Evolutionary conservation across 2,888 invertebrate genomes (phyloP).

Genomic region (Megamerina dolium): DNA sequence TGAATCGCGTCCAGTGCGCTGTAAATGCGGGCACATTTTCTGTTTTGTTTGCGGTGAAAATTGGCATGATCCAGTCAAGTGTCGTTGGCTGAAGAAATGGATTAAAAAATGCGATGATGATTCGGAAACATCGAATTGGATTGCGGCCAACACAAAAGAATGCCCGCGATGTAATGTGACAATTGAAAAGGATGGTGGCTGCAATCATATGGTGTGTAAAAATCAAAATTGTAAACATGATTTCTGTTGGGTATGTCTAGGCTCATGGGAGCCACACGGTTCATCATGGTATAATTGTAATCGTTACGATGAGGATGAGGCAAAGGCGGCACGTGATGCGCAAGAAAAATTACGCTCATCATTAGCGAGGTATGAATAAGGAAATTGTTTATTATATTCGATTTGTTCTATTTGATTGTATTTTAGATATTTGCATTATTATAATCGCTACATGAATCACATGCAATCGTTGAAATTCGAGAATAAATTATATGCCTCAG

Average conservation of each 20-base stretch:
- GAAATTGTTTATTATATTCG: background rate
- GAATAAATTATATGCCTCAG: constrained; percentile 90
- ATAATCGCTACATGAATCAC: constrained; percentile 99
- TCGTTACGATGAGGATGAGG: constrained; percentile 94
- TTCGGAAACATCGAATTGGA: constrained; percentile 98
- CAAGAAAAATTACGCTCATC: constrained; percentile 92
- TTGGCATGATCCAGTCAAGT: constrained; percentile 98
- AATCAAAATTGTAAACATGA: constrained; percentile 96
- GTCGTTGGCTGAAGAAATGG: constrained; percentile 89
- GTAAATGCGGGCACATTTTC: constrained; percentile 88
- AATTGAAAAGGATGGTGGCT: constrained; percentile 96
- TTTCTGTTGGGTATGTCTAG: constrained; percentile 99
- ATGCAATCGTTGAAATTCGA: constrained; percentile 98
- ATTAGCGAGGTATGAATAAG: constrained; percentile 72
- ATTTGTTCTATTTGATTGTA: background rate
- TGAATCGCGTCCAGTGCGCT: constrained; percentile 86
- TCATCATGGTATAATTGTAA: constrained; percentile 98
- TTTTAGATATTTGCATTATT: constrained; percentile 90
- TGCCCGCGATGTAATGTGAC: constrained; percentile 97
- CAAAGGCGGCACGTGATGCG: constrained; percentile 91
- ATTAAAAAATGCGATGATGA: constrained; percentile 99
- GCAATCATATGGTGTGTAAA: constrained; percentile 98
- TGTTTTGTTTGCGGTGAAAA: constrained; percentile 95
- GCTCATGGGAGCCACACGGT: constrained; percentile 98
- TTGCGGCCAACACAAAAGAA: constrained; percentile 98